A percentile compares a stretch with the other conserved stretches of the same genome.
These are phyloP conservation scores for Galeruca laticollis DNA, from an alignment of 2,888 invertebrate species.

Conservation along the genomic window DNA sequence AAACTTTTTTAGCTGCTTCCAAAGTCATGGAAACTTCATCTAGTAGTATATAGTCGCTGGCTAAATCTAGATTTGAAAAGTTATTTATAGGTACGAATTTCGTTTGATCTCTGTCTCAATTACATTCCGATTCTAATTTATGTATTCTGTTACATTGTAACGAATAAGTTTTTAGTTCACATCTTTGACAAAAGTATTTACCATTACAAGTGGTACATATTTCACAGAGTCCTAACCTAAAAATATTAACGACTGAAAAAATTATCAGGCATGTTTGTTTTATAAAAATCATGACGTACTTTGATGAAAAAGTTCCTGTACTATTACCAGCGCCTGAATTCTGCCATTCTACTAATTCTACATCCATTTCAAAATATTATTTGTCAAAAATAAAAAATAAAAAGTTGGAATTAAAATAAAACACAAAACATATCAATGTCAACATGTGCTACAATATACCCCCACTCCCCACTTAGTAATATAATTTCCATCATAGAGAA, in stretches of 20 bases:
- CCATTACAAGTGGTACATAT: conserved; percentile 78
- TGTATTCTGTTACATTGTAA: conserved; percentile 85
- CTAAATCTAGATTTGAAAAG: conserved; percentile 82
- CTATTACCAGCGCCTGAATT: not conserved
- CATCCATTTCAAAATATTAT: not conserved
- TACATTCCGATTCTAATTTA: conserved; percentile 83
- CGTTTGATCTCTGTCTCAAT: conserved; percentile 83
- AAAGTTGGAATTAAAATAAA: too few relatives aligned
- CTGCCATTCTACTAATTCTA: not conserved
- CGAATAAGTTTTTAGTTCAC: conserved; percentile 88
- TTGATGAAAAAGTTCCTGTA: not conserved
- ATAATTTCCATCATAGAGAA: too few relatives aligned
- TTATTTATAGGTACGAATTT: conserved; percentile 81
- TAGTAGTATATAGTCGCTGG: conserved; percentile 86
- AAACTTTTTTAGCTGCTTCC: conserved; percentile 71
- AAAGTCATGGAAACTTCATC: conserved; percentile 83
- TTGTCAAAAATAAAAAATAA: too few relatives aligned
- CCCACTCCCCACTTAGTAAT: too few relatives aligned
- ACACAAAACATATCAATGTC: too few relatives aligned
- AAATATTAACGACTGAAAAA: conserved; percentile 45
- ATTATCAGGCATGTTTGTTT: not conserved
- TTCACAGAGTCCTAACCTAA: conserved; percentile 81
- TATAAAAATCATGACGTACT: not conserved
- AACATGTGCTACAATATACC: too few relatives aligned
- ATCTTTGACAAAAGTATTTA: conserved; percentile 90